Conservation (phyloP, 2,888 invertebrate species). For the Rhamnusium bicolor region DNA sequence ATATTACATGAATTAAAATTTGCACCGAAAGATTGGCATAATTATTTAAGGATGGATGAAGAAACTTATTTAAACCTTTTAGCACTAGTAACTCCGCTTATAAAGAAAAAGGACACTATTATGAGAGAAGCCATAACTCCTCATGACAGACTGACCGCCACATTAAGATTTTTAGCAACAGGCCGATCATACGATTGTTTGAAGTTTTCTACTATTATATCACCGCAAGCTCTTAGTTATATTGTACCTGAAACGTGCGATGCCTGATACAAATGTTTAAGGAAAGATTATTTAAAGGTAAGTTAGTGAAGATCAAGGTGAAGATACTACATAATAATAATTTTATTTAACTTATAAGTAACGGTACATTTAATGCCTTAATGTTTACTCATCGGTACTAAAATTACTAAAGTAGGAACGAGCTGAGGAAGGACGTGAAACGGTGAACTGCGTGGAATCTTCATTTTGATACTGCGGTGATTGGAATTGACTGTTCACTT, state of each 20-base stretch:
- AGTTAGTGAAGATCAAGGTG: background rate
- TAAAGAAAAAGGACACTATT: constrained; percentile 44
- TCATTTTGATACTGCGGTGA: background rate
- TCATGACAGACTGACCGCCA: constrained; percentile 51
- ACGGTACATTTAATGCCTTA: background rate
- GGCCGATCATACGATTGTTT: constrained; percentile 56
- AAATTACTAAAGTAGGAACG: no score
- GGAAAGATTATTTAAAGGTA: background rate
- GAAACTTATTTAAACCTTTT: constrained; percentile 46
- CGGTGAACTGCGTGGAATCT: no score
- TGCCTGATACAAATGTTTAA: constrained; percentile 19
- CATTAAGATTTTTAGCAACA: constrained; percentile 53
- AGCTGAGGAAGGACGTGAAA: no score
- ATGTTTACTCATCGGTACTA: no score
- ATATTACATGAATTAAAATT: constrained; percentile 25
- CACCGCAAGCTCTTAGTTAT: constrained; percentile 54
- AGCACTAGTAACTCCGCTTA: constrained; percentile 34
- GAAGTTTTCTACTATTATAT: constrained; percentile 56
- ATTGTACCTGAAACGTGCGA: constrained; percentile 56
- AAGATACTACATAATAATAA: background rate
- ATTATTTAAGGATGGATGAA: constrained; percentile 52
- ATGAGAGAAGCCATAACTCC: constrained; percentile 50
- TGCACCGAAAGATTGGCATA: constrained; percentile 42
- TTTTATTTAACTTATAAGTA: background rate
- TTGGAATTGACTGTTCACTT: background rate